Percentiles rank a stretch among this genome's conserved stretches.
Evolutionary conservation across 2,888 invertebrate genomes (phyloP).

Genomic region (Saturnia pavonia): DNA sequence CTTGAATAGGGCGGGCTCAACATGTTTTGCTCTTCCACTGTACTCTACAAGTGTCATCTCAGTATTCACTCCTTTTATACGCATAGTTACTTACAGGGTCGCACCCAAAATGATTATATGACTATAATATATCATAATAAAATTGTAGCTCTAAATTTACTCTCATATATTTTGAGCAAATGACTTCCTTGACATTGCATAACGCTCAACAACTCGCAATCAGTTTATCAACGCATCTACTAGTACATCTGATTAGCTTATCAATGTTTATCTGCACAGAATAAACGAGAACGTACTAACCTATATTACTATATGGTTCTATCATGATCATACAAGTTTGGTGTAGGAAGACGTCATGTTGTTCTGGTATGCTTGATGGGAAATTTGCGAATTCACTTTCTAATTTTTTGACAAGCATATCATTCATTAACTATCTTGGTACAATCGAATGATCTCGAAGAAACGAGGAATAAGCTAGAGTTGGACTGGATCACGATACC

Average conservation of each 20-base stretch:
- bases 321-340: not conserved
- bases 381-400: not conserved
- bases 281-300: not conserved
- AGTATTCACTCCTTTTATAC: too few relatives aligned
- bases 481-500: too few relatives aligned
- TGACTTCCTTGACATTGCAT: conserved; percentile 4
- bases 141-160: not conserved
- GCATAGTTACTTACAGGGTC: not conserved
- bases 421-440: not conserved
- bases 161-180: not conserved
- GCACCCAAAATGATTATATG: not conserved
- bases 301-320: not conserved
- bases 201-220: not conserved
- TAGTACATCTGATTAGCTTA: conserved; percentile 10
- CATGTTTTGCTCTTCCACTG: too few relatives aligned
- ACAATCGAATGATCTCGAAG: not conserved
- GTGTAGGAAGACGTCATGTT: not conserved
- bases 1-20: too few relatives aligned
- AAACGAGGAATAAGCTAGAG: too few relatives aligned
- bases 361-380: not conserved
- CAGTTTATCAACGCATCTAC: conserved; percentile 1
- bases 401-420: not conserved
- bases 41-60: too few relatives aligned
- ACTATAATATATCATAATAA: not conserved
- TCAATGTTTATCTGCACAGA: not conserved